These are phyloP conservation scores for Polypedilum pembai DNA, from an alignment of 1,140 invertebrate genomes.

Conservation along the genomic window DNA sequence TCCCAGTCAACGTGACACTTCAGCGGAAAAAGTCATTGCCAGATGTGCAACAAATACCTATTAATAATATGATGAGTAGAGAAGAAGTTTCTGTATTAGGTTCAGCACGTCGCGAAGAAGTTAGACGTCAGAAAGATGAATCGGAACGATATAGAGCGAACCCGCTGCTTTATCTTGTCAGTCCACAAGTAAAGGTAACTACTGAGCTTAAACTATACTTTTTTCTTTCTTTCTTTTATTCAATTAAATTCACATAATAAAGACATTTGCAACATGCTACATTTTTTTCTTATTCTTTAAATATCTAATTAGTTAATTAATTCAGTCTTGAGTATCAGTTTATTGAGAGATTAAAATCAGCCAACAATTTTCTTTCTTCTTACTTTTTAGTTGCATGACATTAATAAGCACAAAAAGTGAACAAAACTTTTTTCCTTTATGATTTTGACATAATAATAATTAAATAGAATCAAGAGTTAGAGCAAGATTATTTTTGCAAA, in stretches of 20 bases:
- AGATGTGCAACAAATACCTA: slow-evolving; percentile 75
- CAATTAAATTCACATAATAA: no score
- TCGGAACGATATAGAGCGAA: slow-evolving; percentile 86
- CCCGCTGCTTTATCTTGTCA: slow-evolving; percentile 88
- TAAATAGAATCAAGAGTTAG: no score
- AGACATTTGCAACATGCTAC: no score
- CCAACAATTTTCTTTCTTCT: no score
- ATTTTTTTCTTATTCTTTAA: slow-evolving; percentile 15
- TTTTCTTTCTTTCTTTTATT: slow-evolving; percentile 12
- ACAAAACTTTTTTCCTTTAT: no score
- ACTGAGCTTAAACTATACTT: background rate
- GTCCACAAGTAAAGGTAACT: slow-evolving; percentile 92
- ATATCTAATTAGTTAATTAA: no score
- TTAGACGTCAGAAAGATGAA: slow-evolving; percentile 83
- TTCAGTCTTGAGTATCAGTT: no score
- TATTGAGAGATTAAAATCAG: no score
- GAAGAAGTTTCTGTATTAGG: slow-evolving; percentile 92
- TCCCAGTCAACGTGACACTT: slow-evolving; percentile 60
- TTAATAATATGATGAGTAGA: slow-evolving; percentile 74
- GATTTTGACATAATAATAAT: no score
- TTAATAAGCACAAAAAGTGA: no score
- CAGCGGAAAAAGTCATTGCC: slow-evolving; percentile 93
- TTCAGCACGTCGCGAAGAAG: slow-evolving; percentile 85
- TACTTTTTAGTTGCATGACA: no score
- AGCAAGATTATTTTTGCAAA: no score